Evolutionary conservation across 2,113 vertebrate genomes (phyloP).

Genomic region (Ranitomeya variabilis): DNA sequence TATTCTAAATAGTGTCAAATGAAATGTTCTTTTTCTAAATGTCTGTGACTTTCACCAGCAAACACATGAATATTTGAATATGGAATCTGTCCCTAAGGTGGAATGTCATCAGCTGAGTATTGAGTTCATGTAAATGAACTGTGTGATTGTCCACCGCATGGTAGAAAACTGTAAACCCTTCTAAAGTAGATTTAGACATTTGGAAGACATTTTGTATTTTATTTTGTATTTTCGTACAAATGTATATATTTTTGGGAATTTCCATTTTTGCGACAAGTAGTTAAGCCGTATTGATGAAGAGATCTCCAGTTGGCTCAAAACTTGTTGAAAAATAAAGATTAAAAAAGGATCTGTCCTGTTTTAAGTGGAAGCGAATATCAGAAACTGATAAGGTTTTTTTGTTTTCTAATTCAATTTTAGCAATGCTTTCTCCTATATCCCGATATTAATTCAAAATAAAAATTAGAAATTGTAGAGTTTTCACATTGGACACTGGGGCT

Average conservation of each 20-base stretch:
- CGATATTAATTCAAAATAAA: too few relatives aligned
- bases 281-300: not conserved
- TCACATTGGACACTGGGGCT: too few relatives aligned
- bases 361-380: too few relatives aligned
- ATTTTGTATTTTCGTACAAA: not conserved
- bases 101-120: not conserved
- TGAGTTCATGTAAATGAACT: not conserved
- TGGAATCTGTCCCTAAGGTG: not conserved
- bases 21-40: slow-evolving; percentile 5
- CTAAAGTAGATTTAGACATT: not conserved
- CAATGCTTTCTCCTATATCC: too few relatives aligned
- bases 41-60: not conserved
- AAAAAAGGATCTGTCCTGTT: not conserved
- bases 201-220: not conserved
- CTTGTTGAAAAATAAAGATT: not conserved
- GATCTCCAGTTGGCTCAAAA: not conserved
- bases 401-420: too few relatives aligned
- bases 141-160: not conserved
- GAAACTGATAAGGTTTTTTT: too few relatives aligned
- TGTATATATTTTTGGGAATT: not conserved
- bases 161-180: not conserved
- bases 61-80: slow-evolving; percentile 6
- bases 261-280: not conserved
- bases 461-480: too few relatives aligned
- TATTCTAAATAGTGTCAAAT: not conserved